These are phyloP conservation scores for Daphoenositta chrysoptera DNA, from an alignment of 2,113 vertebrate species.

Conservation along the genomic window DNA sequence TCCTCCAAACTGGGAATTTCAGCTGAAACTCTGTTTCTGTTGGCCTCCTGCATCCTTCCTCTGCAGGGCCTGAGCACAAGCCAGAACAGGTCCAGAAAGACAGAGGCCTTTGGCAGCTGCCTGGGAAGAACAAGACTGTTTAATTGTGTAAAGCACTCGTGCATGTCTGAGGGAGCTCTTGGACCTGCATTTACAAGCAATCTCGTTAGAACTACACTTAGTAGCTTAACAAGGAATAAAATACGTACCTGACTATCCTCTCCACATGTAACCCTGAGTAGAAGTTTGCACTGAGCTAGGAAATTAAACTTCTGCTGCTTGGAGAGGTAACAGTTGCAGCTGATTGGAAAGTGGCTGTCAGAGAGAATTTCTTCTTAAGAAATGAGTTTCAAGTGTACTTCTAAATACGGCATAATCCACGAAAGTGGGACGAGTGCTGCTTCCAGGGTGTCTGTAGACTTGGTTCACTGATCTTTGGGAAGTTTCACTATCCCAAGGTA, in stretches of 20 bases:
- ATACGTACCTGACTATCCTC: not conserved
- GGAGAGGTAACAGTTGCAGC: not conserved
- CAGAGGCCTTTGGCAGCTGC: not conserved
- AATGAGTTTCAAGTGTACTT: not conserved
- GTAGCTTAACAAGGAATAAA: not conserved
- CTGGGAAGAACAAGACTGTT: not conserved
- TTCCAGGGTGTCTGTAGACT: not conserved
- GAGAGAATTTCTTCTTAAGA: not conserved
- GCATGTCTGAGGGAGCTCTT: not conserved
- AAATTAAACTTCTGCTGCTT: not conserved
- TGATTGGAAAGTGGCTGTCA: not conserved
- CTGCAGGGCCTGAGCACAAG: not conserved
- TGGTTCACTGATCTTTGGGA: not conserved
- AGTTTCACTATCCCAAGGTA: not conserved
- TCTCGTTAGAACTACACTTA: not conserved
- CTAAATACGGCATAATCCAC: not conserved
- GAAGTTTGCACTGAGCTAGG: not conserved
- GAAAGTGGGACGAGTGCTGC: not conserved
- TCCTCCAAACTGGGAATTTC: not conserved
- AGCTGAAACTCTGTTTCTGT: not conserved
- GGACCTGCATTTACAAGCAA: not conserved
- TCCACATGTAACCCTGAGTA: accelerated
- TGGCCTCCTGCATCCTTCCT: not conserved
- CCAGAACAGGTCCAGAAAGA: not conserved
- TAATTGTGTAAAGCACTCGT: not conserved